Evolutionary conservation across 2,888 invertebrate species (phyloP), one percentile per base, ranked within the genome.

Genomic region (Pyrrhia umbra): DNA sequence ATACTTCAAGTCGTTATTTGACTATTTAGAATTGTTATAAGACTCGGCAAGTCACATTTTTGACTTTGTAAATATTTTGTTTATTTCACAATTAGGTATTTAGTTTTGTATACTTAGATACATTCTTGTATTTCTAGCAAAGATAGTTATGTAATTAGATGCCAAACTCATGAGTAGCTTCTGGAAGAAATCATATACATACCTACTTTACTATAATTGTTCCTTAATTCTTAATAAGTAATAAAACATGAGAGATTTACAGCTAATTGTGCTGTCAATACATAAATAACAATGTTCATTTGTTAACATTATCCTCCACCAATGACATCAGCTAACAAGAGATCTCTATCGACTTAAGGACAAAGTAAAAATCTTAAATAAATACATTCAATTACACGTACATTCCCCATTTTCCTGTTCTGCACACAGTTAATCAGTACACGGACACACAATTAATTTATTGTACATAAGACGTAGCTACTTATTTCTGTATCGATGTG

Each of bases 381-480:
- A 23, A 4, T 23, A 23, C 2, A 34, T n/a, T 34, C 34, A 34
- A 13, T 30, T 13, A 30, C 34, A 34, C 4, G 9, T n/a, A n/a
- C 13, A 13, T n/a, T 34, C n/a, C 34, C 13, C 34, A n/a, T 34
- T 34, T 34, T 34, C n/a, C 34, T 34, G n/a, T 34, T 34, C n/a
- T n/a, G n/a, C n/a, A n/a, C 34, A n/a, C 30, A 30, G n/a, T n/a
- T 34, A 3, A 34, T 34, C 13, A 2, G 34, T 0, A 34, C n/a
- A n/a, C 9, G 5, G 34, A 13, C 13, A 34, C 13, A 6, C 30
- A 23, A 39, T 37, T 5, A 30, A 45, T 27, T 60, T 39, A 57
- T 56, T 18, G n/a, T n/a, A 37, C 10, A 9, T 25, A 20, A 58
- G 49, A 52, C 56, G 40, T n/a, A 40, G 42, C 56, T 18, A 15